These are phyloP conservation scores for Pipistrellus pygmaeus DNA, from an alignment of 2,797 vertebrate genomes.

Conservation along the genomic window DNA sequence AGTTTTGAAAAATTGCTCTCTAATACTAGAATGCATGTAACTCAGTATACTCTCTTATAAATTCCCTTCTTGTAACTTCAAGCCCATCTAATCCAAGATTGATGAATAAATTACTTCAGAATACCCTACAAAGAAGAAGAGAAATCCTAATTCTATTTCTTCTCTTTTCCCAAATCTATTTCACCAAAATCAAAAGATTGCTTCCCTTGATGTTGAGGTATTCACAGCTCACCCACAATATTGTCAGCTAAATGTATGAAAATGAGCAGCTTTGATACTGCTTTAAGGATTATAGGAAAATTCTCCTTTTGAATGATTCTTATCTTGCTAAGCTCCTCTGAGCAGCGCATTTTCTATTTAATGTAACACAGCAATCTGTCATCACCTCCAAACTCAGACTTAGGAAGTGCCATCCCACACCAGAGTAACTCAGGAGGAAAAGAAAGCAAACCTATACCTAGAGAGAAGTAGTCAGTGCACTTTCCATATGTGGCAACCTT, in stretches of 20 bases:
- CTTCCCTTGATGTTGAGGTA: not conserved
- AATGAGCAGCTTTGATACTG: not conserved
- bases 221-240: not conserved
- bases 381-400: not conserved
- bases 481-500: not conserved
- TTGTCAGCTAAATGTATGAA: constrained; percentile 11
- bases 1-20: not conserved
- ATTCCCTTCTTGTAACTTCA: not conserved
- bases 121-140: not conserved
- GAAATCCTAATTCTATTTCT: not conserved
- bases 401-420: not conserved
- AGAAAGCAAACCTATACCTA: not conserved
- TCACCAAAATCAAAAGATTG: not conserved
- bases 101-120: not conserved
- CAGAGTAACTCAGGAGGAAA: not conserved
- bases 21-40: not conserved
- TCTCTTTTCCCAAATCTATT: not conserved
- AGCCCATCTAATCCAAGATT: not conserved
- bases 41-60: not conserved
- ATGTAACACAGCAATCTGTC: not conserved
- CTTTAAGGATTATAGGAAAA: not conserved
- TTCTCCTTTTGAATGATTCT: not conserved
- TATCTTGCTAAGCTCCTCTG: not conserved
- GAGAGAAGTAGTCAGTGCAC: not conserved
- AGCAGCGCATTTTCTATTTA: constrained; percentile 15